Percentiles rank a stretch among this genome's conserved stretches.
Evolutionary conservation across 2,888 invertebrate species (phyloP).

Genomic region (Sesia apiformis): DNA sequence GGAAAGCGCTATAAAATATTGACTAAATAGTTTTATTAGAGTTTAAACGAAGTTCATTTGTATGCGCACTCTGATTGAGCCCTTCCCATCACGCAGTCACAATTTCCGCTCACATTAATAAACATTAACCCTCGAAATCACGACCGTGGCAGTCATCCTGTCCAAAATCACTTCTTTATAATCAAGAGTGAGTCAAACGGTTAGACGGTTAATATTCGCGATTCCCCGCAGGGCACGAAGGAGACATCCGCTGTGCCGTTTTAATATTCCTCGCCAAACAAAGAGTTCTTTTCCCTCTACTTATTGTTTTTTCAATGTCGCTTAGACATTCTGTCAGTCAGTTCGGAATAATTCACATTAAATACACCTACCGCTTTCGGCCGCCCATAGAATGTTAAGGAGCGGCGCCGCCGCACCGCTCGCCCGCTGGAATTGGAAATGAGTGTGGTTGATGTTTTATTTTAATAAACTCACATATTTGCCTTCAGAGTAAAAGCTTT

Average conservation of each 20-base stretch:
- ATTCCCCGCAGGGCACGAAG: slow-evolving; percentile 29
- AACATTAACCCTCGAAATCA: slow-evolving; percentile 53
- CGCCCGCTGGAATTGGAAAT: slow-evolving; percentile 56
- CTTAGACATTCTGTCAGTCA: slow-evolving; percentile 63
- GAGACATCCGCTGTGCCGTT: slow-evolving; percentile 37
- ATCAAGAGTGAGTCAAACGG: slow-evolving; percentile 53
- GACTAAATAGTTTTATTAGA: slow-evolving; percentile 49
- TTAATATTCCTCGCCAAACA: slow-evolving; percentile 57
- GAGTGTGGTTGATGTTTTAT: slow-evolving; percentile 55
- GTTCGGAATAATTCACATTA: slow-evolving; percentile 66
- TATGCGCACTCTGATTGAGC: slow-evolving; percentile 45
- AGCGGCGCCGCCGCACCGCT: slow-evolving; percentile 27
- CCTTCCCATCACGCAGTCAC: slow-evolving; percentile 65
- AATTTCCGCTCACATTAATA: slow-evolving; percentile 63
- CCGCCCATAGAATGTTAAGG: slow-evolving; percentile 51
- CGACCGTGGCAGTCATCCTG: slow-evolving; percentile 59
- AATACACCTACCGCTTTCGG: slow-evolving; percentile 60
- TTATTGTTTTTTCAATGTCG: slow-evolving; percentile 51
- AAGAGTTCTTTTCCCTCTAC: slow-evolving; percentile 43
- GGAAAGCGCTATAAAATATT: slow-evolving; percentile 33
- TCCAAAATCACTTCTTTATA: slow-evolving; percentile 61
- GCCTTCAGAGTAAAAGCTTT: slow-evolving; percentile 52
- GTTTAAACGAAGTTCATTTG: slow-evolving; percentile 55
- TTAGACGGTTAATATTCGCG: slow-evolving; percentile 52
- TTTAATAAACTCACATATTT: slow-evolving; percentile 65